Evolutionary conservation across 1,140 invertebrate species (phyloP).

Genomic region (Pogonomyrmex californicus): DNA sequence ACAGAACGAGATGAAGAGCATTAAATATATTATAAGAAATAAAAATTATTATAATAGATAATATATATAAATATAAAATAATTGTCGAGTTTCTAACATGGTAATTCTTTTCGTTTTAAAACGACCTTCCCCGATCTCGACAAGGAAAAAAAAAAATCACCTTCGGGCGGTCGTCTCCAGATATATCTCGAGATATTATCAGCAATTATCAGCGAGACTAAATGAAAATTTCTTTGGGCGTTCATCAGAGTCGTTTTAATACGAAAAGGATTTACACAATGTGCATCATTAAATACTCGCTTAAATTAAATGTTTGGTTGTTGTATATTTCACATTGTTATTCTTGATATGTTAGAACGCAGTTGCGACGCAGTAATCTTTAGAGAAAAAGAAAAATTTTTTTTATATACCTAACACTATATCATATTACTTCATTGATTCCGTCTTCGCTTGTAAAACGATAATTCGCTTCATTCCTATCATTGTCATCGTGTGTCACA

Average conservation of each 20-base stretch:
- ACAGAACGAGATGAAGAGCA: constrained; percentile 71
- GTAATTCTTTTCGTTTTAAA: constrained; percentile 76
- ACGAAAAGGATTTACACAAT: constrained; percentile 64
- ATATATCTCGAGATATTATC: constrained; percentile 1
- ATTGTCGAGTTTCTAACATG: constrained; percentile 76
- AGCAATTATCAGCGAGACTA: constrained; percentile 11
- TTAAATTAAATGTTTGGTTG: constrained; percentile 50
- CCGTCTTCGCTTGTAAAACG: constrained; percentile 30
- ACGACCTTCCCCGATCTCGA: constrained; percentile 63
- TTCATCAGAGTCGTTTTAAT: constrained; percentile 59
- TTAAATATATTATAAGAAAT: constrained; percentile 79
- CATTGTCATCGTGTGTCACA: constrained; percentile 46
- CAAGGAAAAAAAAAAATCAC: too few species aligned
- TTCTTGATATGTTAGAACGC: constrained; percentile 43
- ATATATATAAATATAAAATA: constrained; percentile 76
- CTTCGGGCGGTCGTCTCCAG: too few species aligned
- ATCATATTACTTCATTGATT: constrained; percentile 5
- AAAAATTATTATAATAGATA: constrained; percentile 81
- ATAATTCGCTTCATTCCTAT: constrained; percentile 36
- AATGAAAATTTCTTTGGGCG: background rate
- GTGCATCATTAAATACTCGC: constrained; percentile 50
- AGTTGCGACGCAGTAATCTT: constrained; percentile 16
- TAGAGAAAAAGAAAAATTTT: constrained; percentile 3
- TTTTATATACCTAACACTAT: constrained; percentile 34
- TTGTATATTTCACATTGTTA: constrained; percentile 46